A percentile compares a stretch with the other conserved stretches of the same genome.
Conservation (phyloP, 2,797 vertebrate genomes). For the Pelodytes ibericus region DNA sequence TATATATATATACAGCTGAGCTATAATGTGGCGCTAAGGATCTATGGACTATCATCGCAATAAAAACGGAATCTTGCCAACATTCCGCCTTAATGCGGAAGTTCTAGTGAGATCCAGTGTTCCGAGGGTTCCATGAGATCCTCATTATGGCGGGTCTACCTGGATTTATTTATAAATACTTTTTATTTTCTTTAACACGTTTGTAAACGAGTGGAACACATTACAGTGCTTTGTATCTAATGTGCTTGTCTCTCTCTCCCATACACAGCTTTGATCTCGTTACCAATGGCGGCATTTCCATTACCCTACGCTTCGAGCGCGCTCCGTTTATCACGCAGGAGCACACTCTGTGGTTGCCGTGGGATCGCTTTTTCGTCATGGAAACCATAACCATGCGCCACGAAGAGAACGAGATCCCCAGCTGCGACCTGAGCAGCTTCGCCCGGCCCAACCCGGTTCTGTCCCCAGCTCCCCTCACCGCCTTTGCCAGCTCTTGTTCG, state of each 20-base stretch:
- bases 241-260: background rate
- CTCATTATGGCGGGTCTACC: no score
- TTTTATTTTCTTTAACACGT: background rate
- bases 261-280: constrained; percentile 91
- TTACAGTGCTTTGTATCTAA: background rate
- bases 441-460: constrained; percentile 87
- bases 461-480: constrained; percentile 88
- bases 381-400: constrained; percentile 96
- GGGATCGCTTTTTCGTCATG: constrained; percentile 98
- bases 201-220: background rate
- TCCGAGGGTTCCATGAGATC: no score
- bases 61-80: no score
- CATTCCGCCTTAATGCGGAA: no score
- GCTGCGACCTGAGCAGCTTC: constrained; percentile 97
- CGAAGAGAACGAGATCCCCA: constrained; percentile 96
- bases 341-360: constrained; percentile 94
- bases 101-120: no score
- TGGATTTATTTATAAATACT: no score
- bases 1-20: no score
- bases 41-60: no score
- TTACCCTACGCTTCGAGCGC: constrained; percentile 90
- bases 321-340: constrained; percentile 97
- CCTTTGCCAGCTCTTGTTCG: constrained; percentile 88
- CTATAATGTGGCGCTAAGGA: no score
- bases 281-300: constrained; percentile 90